Percentiles rank a stretch among this genome's conserved stretches.
Conservation (phyloP, 2,113 vertebrate genomes). For the Tympanuchus pallidicinctus region DNA sequence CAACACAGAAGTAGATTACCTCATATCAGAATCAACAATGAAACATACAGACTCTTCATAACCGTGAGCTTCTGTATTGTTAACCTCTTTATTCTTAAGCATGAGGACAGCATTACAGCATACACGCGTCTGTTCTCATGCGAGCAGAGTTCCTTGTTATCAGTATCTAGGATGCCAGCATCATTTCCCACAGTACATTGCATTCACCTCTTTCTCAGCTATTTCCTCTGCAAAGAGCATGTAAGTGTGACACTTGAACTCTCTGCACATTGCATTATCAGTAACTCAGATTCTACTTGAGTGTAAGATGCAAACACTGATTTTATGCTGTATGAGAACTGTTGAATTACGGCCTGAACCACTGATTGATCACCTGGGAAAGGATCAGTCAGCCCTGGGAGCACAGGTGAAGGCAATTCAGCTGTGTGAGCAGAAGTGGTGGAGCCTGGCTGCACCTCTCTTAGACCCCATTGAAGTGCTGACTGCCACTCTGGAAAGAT, state of each 20-base stretch:
- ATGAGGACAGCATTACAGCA: neutral
- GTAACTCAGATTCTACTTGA: slow-evolving; percentile 12
- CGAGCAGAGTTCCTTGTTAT: neutral
- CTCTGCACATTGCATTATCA: neutral
- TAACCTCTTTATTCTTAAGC: neutral
- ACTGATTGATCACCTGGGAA: no score
- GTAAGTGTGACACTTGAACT: neutral
- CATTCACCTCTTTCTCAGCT: slow-evolving; percentile 18
- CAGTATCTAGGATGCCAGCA: neutral
- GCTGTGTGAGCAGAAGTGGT: no score
- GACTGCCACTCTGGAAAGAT: no score
- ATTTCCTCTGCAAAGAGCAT: neutral
- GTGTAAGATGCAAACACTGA: neutral
- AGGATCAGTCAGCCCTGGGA: no score
- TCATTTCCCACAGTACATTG: neutral
- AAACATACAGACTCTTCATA: neutral
- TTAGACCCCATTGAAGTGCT: no score
- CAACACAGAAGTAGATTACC: neutral
- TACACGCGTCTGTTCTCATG: neutral
- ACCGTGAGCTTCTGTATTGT: neutral
- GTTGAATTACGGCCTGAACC: no score
- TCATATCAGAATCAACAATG: neutral
- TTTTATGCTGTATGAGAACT: neutral
- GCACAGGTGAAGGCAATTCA: no score
- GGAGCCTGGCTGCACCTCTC: no score